Conservation (phyloP, 2,888 invertebrate species). For the Chesias legatella region DNA sequence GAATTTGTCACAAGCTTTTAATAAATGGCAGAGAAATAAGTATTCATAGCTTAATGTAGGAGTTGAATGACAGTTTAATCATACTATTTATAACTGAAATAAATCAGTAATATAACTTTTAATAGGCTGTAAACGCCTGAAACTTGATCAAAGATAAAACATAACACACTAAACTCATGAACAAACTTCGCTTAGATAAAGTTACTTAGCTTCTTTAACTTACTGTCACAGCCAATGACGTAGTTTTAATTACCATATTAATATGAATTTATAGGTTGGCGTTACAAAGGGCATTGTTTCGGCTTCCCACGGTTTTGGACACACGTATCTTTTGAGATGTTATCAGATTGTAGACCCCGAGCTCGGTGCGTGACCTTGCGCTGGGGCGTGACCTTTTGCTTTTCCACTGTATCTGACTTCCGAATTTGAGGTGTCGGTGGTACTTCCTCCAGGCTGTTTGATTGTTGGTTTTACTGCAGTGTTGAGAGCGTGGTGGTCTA, state of each 20-base stretch:
- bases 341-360: conserved; percentile 59
- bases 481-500: too few relatives aligned
- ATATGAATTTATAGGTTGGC: conserved; percentile 55
- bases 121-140: too few relatives aligned
- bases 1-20: too few relatives aligned
- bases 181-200: conserved; percentile 13
- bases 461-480: conserved; percentile 14
- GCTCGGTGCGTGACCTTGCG: conserved; percentile 60
- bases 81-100: too few relatives aligned
- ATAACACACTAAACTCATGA: conserved; percentile 2
- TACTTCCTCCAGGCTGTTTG: conserved; percentile 38
- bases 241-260: conserved; percentile 68
- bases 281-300: conserved; percentile 56
- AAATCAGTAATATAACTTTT: too few relatives aligned
- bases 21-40: too few relatives aligned
- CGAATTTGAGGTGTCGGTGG: conserved; percentile 44
- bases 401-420: conserved; percentile 56
- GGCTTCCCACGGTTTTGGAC: conserved; percentile 66
- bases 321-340: conserved; percentile 50
- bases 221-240: conserved; percentile 36
- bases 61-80: too few relatives aligned
- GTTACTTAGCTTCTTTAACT: conserved; percentile 30
- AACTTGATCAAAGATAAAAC: too few relatives aligned
- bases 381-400: conserved; percentile 56
- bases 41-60: too few relatives aligned